Conservation (phyloP, 2,888 invertebrate genomes). For the Idaea straminata region DNA sequence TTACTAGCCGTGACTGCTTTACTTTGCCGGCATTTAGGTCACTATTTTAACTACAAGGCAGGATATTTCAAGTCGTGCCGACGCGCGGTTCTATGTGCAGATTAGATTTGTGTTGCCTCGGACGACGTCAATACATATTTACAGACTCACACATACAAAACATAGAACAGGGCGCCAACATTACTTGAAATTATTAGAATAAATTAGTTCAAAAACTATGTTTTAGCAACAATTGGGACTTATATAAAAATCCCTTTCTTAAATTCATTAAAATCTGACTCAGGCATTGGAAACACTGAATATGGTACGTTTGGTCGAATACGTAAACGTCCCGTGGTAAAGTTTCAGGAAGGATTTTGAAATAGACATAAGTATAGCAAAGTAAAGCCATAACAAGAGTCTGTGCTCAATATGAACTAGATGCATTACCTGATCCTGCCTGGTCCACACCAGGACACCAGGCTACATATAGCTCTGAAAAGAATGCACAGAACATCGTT, state of each 20-base stretch:
- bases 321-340: too few relatives aligned
- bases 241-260: background rate
- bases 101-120: too few relatives aligned
- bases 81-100: too few relatives aligned
- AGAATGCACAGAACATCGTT: slow-evolving; percentile 72
- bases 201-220: background rate
- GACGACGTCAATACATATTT: too few relatives aligned
- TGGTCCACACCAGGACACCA: slow-evolving; percentile 36
- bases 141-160: too few relatives aligned
- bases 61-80: too few relatives aligned
- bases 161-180: background rate
- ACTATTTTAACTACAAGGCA: too few relatives aligned
- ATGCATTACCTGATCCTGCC: slow-evolving; percentile 40
- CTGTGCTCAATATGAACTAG: slow-evolving; percentile 15
- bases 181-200: background rate
- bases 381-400: slow-evolving; percentile 21
- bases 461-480: slow-evolving; percentile 74
- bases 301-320: too few relatives aligned
- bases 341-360: background rate
- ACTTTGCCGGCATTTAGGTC: background rate
- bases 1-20: background rate
- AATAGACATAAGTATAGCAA: background rate
- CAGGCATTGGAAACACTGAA: too few relatives aligned
- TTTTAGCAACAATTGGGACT: background rate
- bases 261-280: background rate